phyloP scores from a whole-genome alignment of 1,140 invertebrate genomes.

The Temnothorax longispinosus region DNA sequence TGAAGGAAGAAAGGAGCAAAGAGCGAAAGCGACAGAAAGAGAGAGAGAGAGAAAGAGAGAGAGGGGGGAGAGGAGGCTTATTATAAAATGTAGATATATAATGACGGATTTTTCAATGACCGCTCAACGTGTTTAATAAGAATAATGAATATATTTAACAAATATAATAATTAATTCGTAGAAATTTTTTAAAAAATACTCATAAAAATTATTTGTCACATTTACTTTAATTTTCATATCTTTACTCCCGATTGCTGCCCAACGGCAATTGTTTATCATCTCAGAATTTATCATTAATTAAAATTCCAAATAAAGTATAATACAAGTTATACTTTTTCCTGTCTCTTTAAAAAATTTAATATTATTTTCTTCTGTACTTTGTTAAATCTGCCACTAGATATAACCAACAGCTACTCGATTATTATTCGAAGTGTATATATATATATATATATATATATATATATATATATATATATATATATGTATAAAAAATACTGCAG shows the following conservation, averaged over 20 bases:
- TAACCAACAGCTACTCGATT: conserved; percentile 45
- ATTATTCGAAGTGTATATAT: conserved; percentile 38
- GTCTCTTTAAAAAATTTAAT: not conserved
- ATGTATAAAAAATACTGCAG: conserved; percentile 1
- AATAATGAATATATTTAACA: not conserved
- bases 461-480: not conserved
- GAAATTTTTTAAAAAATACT: not conserved
- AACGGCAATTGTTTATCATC: not conserved
- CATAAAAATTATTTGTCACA: not conserved
- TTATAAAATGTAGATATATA: conserved; percentile 41
- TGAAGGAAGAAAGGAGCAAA: conserved; percentile 59
- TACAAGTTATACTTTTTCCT: not conserved
- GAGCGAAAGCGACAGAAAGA: conserved; percentile 15
- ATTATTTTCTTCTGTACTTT: not conserved
- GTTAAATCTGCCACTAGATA: not conserved
- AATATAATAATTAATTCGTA: not conserved
- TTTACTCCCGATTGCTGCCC: not conserved
- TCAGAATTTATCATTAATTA: not conserved
- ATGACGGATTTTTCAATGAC: conserved; percentile 36
- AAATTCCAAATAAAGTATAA: not conserved
- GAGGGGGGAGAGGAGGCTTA: conserved; percentile 58
- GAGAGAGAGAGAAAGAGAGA: conserved; percentile 16
- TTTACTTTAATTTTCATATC: not conserved
- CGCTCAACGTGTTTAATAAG: not conserved
- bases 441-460: not conserved